A percentile compares a stretch with the other conserved stretches of the same genome.
These are phyloP conservation scores for Drosophila watanabei DNA, from an alignment of 1,140 invertebrate genomes.

Conservation along the genomic window DNA sequence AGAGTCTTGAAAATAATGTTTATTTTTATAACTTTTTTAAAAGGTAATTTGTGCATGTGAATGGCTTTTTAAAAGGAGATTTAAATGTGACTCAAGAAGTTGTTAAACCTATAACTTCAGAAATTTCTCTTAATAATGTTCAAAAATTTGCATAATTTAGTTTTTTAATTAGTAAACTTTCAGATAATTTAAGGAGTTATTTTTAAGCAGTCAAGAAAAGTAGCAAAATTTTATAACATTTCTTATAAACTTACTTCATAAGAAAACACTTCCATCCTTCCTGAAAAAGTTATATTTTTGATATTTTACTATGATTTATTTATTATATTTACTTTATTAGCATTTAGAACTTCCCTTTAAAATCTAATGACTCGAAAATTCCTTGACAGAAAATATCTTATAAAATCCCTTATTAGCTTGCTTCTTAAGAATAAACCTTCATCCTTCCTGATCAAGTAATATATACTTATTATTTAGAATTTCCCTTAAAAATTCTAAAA, in stretches of 20 bases:
- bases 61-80: not conserved
- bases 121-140: not conserved
- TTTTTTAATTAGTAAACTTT: not conserved
- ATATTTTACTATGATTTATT: too few species aligned
- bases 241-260: not conserved
- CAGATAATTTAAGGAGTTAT: too few species aligned
- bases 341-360: not conserved
- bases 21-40: not conserved
- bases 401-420: not conserved
- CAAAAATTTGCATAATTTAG: not conserved
- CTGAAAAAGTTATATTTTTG: not conserved
- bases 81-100: not conserved
- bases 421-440: too few species aligned
- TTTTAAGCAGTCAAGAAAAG: not conserved
- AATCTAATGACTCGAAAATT: not conserved
- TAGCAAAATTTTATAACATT: not conserved
- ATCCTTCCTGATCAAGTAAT: too few species aligned
- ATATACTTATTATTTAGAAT: not conserved
- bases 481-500: not conserved
- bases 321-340: not conserved
- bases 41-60: not conserved
- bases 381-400: not conserved
- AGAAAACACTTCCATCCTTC: too few species aligned
- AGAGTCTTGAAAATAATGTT: not conserved
- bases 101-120: not conserved